These are phyloP conservation scores for Diplodus sargus DNA, from an alignment of 2,797 vertebrate species.

Conservation along the genomic window DNA sequence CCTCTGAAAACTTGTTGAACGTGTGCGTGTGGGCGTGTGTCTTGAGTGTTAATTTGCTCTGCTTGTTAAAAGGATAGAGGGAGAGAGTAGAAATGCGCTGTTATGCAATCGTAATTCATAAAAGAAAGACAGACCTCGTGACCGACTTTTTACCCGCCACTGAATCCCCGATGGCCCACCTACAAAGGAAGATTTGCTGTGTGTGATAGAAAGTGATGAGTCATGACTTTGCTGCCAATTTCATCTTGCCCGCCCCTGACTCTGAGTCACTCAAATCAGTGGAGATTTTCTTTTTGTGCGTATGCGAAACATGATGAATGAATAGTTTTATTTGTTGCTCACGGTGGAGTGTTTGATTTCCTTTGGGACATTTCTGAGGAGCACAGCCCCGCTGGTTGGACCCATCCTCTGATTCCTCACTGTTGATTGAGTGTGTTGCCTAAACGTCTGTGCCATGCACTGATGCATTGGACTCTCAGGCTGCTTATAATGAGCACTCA, in stretches of 20 bases:
- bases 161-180: conserved; percentile 53
- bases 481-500: conserved; percentile 62
- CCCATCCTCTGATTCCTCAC: conserved; percentile 37
- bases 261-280: conserved; percentile 51
- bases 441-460: conserved; percentile 44
- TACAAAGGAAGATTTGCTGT: conserved; percentile 55
- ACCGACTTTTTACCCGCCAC: conserved; percentile 50
- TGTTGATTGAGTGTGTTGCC: conserved; percentile 59
- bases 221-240: conserved; percentile 68
- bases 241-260: conserved; percentile 41
- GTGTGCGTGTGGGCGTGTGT: neutral
- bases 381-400: conserved; percentile 19
- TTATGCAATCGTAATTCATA: conserved; percentile 38
- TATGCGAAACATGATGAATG: conserved; percentile 67
- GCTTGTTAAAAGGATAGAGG: neutral
- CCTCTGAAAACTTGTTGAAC: neutral
- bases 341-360: conserved; percentile 56
- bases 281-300: conserved; percentile 44
- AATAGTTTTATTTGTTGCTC: conserved; percentile 64
- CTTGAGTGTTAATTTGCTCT: conserved; percentile 9
- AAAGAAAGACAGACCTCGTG: conserved; percentile 53
- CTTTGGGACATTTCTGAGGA: conserved; percentile 45
- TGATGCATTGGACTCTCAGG: conserved; percentile 73
- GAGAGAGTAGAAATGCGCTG: neutral
- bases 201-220: conserved; percentile 71